phyloP scores from a whole-genome alignment of 2,888 invertebrate species.

The Petrolisthes cinctipes region DNA sequence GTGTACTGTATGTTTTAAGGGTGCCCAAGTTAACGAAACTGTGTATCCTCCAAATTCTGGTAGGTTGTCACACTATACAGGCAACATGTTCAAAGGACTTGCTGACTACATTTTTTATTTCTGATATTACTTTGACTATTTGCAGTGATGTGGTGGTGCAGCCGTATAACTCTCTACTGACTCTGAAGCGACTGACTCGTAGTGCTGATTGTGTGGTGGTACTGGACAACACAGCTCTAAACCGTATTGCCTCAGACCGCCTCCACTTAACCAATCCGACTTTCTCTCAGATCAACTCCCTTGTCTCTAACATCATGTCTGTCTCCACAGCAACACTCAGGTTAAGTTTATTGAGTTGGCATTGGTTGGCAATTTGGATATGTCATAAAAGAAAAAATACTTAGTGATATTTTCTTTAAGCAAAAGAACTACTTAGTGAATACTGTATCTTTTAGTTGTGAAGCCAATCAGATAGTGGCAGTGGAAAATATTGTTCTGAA shows the following conservation, averaged over 20 bases:
- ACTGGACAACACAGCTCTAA: conserved; percentile 96
- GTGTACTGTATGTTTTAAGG: too few species aligned
- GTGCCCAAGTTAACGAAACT: too few species aligned
- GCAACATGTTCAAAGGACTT: too few species aligned
- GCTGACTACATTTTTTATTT: background rate
- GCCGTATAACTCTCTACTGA: conserved; percentile 95
- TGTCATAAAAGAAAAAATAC: too few species aligned
- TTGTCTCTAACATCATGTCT: conserved; percentile 99
- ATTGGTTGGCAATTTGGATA: too few species aligned
- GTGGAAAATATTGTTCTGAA: background rate
- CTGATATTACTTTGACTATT: conserved; percentile 11
- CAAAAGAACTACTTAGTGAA: too few species aligned
- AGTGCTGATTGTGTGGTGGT: conserved; percentile 98
- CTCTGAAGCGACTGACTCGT: conserved; percentile 91
- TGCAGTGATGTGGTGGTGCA: conserved; percentile 91
- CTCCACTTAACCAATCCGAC: conserved; percentile 96
- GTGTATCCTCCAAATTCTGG: too few species aligned
- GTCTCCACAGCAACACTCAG: conserved; percentile 95
- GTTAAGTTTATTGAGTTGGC: conserved; percentile 22
- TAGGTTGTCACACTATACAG: background rate
- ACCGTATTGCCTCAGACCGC: conserved; percentile 91
- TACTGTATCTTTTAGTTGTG: too few species aligned
- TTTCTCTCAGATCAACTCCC: conserved; percentile 95
- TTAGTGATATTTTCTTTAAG: too few species aligned
- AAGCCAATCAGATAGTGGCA: too few species aligned